A percentile compares a stretch with the other conserved stretches of the same genome.
Evolutionary conservation across 2,113 vertebrate species (phyloP).

Genomic region (Lates calcarifer): DNA sequence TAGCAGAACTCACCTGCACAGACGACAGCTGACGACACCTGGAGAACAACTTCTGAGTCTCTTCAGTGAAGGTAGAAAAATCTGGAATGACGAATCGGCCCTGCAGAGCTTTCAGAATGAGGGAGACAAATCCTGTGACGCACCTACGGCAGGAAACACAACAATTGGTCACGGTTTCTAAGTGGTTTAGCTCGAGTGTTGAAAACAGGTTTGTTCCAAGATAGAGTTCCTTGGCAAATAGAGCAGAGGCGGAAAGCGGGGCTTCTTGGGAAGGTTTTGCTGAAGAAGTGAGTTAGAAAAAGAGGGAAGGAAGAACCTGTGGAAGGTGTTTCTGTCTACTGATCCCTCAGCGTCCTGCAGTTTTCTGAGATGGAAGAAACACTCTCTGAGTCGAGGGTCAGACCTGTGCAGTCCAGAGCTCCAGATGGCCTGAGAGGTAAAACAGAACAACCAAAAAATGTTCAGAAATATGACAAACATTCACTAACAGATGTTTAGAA

Average conservation of each 20-base stretch:
- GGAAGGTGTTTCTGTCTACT: constrained; percentile 76
- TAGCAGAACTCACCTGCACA: constrained; percentile 67
- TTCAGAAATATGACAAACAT: too few relatives aligned
- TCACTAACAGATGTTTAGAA: too few relatives aligned
- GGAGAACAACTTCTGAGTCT: constrained; percentile 81
- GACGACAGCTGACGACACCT: constrained; percentile 79
- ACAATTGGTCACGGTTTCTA: too few relatives aligned
- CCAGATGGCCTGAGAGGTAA: constrained; percentile 73
- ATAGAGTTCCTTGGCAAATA: too few relatives aligned
- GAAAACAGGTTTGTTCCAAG: too few relatives aligned
- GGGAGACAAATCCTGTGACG: constrained; percentile 78
- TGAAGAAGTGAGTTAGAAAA: not conserved
- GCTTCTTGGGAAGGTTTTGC: too few relatives aligned
- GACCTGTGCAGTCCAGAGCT: constrained; percentile 75
- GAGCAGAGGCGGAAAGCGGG: too few relatives aligned
- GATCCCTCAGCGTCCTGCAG: constrained; percentile 75
- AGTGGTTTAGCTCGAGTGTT: too few relatives aligned
- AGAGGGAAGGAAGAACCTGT: constrained; percentile 59
- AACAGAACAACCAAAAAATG: not conserved
- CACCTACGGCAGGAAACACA: constrained; percentile 65
- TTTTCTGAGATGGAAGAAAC: constrained; percentile 77
- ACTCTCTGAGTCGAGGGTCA: constrained; percentile 80
- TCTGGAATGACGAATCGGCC: constrained; percentile 82
- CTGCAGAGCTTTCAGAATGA: constrained; percentile 81
- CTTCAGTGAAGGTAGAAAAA: constrained; percentile 78